Evolutionary conservation across 2,797 vertebrate species (phyloP), one percentile per base, ranked within the genome.

Genomic region (Phalanger gymnotis): DNA sequence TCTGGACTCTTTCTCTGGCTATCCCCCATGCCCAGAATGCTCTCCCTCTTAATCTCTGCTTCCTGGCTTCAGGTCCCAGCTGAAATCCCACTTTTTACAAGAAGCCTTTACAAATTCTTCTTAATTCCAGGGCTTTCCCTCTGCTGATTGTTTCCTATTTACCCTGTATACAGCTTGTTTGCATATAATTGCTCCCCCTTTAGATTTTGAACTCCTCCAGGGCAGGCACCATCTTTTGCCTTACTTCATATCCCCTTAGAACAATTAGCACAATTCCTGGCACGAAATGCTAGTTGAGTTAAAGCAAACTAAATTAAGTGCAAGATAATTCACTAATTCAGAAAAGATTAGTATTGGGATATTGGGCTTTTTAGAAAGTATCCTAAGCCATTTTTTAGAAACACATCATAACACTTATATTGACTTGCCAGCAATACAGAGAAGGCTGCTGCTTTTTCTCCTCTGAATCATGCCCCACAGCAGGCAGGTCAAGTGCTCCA

Each of bases 301-400:
- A 51, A 47, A 27, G 19, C 22, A 51, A 51, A 51, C 27, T 51
- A 47, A 47, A 47, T 81, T 27, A 81, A 87, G 22, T 87, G 40
- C 9, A 51, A 87, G 40, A 11, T 2, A 95, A 95, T 4, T 92
- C 14, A 6, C 25, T 9, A 90, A 54, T n/a, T 19, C 27, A 73
- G 57, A 92, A 56, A 34, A 90, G 47, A 95, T 30, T 54, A 16
- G 52, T 2, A 47, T 87, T 51, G 25, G 40, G 96, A 94, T 34
- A n/a, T 61, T 91, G 61, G 90, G 31, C 55, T 31, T 90, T 73
- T 51, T 40, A 81, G 30, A 47, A 95, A 73, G 54, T 16, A 92
- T 92, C 54, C 51, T 92, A 95, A 95, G 1, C 0, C 30, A 73
- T 55, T 34, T 91, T 97, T 93, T 95, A 56, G 34, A 52, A 95